These are phyloP conservation scores for Cyphotilapia sp. DNA, from an alignment of 2,113 vertebrate species.

Conservation along the genomic window DNA sequence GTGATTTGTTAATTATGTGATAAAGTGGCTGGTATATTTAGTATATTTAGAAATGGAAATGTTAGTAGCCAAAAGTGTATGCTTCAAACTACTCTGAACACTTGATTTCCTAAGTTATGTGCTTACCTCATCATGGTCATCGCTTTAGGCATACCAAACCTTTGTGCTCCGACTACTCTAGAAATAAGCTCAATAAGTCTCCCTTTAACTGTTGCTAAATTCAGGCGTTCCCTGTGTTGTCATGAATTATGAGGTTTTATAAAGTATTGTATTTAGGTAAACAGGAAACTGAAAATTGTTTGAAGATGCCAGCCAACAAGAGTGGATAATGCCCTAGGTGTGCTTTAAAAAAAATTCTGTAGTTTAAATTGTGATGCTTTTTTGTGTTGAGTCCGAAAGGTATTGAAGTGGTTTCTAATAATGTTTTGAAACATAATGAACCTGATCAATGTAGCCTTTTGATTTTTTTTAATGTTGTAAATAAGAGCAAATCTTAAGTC, in stretches of 20 bases:
- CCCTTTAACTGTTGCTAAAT: not conserved
- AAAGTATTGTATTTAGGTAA: not conserved
- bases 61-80: not conserved
- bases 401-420: not conserved
- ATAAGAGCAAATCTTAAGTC: not conserved
- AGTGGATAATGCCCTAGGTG: not conserved
- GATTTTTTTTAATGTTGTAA: not conserved
- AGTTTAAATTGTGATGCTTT: not conserved
- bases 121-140: not conserved
- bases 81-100: not conserved
- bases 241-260: not conserved
- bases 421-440: not conserved
- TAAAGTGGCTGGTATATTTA: not conserved
- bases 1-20: not conserved
- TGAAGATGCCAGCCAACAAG: not conserved
- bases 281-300: not conserved
- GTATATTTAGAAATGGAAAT: not conserved
- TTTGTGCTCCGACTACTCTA: not conserved
- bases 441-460: not conserved
- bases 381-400: not conserved
- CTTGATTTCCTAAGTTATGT: not conserved
- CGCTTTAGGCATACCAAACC: not conserved
- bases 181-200: not conserved
- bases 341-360: not conserved
- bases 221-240: not conserved